These are phyloP conservation scores for Pardosa pseudoannulata DNA, from an alignment of 2,888 invertebrate species.

Conservation along the genomic window DNA sequence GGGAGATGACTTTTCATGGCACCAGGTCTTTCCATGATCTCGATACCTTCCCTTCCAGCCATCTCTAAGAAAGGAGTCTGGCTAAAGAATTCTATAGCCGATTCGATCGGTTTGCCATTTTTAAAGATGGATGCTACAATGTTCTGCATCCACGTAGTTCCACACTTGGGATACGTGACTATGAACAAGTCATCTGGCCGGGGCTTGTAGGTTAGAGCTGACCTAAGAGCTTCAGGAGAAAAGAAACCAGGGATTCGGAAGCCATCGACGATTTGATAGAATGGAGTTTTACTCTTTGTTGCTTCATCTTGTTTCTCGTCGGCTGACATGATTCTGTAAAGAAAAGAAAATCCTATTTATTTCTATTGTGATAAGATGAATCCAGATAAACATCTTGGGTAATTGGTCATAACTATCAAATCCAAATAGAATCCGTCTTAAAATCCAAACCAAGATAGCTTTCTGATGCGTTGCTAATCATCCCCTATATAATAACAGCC, in stretches of 20 bases:
- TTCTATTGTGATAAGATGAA: too few relatives aligned
- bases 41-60: conserved; percentile 43
- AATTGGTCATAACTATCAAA: background rate
- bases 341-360: too few relatives aligned
- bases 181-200: conserved; percentile 45
- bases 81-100: background rate
- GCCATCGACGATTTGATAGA: conserved; percentile 38
- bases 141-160: conserved; percentile 48
- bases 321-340: too few relatives aligned
- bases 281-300: background rate
- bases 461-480: too few relatives aligned
- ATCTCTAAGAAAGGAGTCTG: conserved; percentile 32
- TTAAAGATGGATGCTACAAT: conserved; percentile 40
- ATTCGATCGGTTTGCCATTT: background rate
- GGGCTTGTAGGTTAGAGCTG: conserved; percentile 29
- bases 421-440: too few relatives aligned
- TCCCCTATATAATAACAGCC: too few relatives aligned
- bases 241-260: conserved; percentile 16
- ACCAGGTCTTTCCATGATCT: conserved; percentile 63
- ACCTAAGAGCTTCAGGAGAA: conserved; percentile 22
- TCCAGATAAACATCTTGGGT: background rate
- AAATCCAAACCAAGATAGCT: too few relatives aligned
- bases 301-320: too few relatives aligned
- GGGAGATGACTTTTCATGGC: conserved; percentile 67
- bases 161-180: conserved; percentile 56